Evolutionary conservation across 2,113 vertebrate genomes (phyloP), one percentile per base, ranked within the genome.

Genomic region (Odobenus rosmarus): DNA sequence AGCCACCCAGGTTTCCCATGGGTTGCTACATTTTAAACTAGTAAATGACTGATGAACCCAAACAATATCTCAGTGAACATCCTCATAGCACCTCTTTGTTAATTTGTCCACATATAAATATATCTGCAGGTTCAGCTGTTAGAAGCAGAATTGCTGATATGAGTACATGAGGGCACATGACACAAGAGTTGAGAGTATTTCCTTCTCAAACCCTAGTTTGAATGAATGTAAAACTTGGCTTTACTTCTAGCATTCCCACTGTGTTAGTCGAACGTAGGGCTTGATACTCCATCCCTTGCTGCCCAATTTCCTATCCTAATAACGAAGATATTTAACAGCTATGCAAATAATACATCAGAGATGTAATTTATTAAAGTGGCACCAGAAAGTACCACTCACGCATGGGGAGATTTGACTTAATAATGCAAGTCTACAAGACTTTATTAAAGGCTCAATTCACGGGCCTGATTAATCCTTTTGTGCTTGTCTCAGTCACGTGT

Each of bases 281-380:
- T 90, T 59, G 46, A 80, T 53, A 31, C 33, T 86, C 90, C 51
- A 81, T 76, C 51, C 61, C 57, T 94, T 76, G 71, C 42, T 59
- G 82, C 67, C 76, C 53, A 81, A 59, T 93, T 96, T 96, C 88
- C 91, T 95, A 33, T 93, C 49, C 14, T 95, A 94, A 93, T 94
- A 97, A 96, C 6, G 39, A 94, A 95, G 88, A 86, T 97, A 76
- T 76, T 97, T 95, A 96, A 72, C 88, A 95, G 85, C 94, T 95
- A 94, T 94, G 95, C 96, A 97, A 88, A 97, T 92, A 92, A 82
- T 12, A 88, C 77, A 90, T 71, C 74, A 7, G 93, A 90, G 92
- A 96, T 93, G 31, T 94, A 88, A 97, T 97, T 95, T 94, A 97
- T 97, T 97, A 95, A 76, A 97, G 86, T 72, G 55, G 90, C 51